Evolutionary conservation across 2,113 vertebrate genomes (phyloP).

Genomic region (Murina feae): DNA sequence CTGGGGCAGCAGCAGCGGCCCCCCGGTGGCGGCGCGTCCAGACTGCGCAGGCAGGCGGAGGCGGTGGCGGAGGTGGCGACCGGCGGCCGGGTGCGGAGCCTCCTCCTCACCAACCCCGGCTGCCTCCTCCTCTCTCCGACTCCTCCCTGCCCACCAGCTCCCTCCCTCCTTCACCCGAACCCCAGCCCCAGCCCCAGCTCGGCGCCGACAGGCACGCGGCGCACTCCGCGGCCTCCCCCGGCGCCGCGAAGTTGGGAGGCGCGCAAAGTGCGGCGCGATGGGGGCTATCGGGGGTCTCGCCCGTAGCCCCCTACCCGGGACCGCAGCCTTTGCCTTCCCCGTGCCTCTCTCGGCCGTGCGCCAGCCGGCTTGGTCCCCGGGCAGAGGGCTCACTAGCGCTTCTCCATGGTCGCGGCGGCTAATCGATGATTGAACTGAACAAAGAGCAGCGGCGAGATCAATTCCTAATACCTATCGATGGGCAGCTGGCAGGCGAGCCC

Average conservation of each 20-base stretch:
- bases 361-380: constrained; percentile 69
- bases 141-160: constrained; percentile 39
- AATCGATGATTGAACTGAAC: constrained; percentile 95
- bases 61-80: constrained; percentile 43
- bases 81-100: constrained; percentile 35
- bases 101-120: constrained; percentile 41
- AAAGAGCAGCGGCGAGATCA: constrained; percentile 93
- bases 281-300: constrained; percentile 65
- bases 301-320: background rate
- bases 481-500: constrained; percentile 76
- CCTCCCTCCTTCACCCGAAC: constrained; percentile 41
- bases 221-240: constrained; percentile 44
- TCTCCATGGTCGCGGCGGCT: constrained; percentile 84
- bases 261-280: constrained; percentile 63
- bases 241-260: constrained; percentile 69
- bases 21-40: constrained; percentile 41
- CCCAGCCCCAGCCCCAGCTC: constrained; percentile 32
- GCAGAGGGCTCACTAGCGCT: constrained; percentile 78
- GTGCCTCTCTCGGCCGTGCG: background rate
- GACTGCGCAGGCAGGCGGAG: constrained; percentile 45
- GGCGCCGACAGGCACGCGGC: constrained; percentile 40
- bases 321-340: constrained; percentile 13
- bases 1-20: constrained; percentile 12
- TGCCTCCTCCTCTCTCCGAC: constrained; percentile 44
- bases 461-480: constrained; percentile 95